These are phyloP conservation scores for Drosophila neocordata DNA, from an alignment of 1,140 invertebrate species.

Conservation along the genomic window DNA sequence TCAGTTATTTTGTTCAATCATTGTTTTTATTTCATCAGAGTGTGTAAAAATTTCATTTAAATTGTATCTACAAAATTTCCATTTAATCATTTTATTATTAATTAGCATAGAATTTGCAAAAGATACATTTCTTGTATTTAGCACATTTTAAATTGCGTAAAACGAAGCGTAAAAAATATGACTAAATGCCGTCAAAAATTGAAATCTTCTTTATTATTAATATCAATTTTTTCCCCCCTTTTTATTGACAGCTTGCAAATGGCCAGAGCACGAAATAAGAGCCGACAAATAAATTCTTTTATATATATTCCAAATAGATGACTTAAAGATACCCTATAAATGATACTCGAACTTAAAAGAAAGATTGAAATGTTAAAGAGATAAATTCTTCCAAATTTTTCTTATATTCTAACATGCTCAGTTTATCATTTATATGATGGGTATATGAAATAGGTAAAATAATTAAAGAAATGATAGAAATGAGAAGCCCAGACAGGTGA, in stretches of 20 bases:
- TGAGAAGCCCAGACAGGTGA: not conserved
- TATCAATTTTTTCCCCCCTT: no score
- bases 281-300: not conserved
- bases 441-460: not conserved
- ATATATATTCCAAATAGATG: not conserved
- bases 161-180: slow-evolving; percentile 56
- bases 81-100: slow-evolving; percentile 40
- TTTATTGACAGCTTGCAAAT: slow-evolving; percentile 59
- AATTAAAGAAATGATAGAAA: not conserved
- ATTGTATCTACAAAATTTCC: slow-evolving; percentile 34
- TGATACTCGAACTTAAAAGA: no score
- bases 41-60: slow-evolving; percentile 28
- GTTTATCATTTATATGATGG: no score
- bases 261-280: slow-evolving; percentile 37
- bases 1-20: not conserved
- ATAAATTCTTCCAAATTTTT: no score
- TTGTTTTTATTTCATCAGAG: slow-evolving; percentile 48
- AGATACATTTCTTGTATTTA: slow-evolving; percentile 41
- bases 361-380: no score
- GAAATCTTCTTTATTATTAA: not conserved
- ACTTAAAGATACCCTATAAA: not conserved
- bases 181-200: slow-evolving; percentile 39
- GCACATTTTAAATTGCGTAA: slow-evolving; percentile 68
- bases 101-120: slow-evolving; percentile 56
- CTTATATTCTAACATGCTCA: no score